Percentiles rank a stretch among this genome's conserved stretches.
Evolutionary conservation across 2,888 invertebrate genomes (phyloP).

Genomic region (Philaethria dido): DNA sequence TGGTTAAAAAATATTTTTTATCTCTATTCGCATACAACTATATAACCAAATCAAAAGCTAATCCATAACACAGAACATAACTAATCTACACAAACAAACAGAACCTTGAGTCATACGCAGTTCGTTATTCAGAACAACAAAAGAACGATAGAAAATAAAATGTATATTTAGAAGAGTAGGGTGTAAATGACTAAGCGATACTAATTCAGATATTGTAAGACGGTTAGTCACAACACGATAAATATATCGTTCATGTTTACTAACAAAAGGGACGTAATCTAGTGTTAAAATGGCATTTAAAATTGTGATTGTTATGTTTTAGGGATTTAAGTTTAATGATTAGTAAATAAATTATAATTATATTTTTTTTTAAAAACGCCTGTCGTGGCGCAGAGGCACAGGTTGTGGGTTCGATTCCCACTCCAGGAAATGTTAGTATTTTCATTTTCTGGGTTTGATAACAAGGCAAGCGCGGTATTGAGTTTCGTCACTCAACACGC

Average conservation of each 20-base stretch:
- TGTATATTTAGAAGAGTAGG: slow-evolving; percentile 37
- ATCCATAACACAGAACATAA: not conserved
- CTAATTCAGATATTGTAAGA: slow-evolving; percentile 51
- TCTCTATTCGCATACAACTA: not conserved
- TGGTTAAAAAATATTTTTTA: not conserved
- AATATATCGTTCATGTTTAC: slow-evolving; percentile 53
- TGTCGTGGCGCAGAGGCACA: too few species aligned
- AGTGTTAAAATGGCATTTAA: not conserved
- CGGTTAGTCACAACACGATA: slow-evolving; percentile 56
- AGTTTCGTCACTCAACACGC: too few species aligned
- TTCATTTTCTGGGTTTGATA: too few species aligned
- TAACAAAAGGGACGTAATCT: slow-evolving; percentile 46
- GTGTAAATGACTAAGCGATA: slow-evolving; percentile 51
- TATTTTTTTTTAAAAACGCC: not conserved
- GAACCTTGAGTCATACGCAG: slow-evolving; percentile 29
- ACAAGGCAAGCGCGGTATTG: too few species aligned
- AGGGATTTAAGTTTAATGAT: not conserved
- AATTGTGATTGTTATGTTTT: not conserved
- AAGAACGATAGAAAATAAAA: slow-evolving; percentile 23
- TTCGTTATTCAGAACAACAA: slow-evolving; percentile 25
- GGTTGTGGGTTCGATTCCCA: too few species aligned
- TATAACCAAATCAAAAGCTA: not conserved
- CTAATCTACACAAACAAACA: slow-evolving; percentile 24
- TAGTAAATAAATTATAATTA: not conserved
- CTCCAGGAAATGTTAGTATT: too few species aligned